phyloP scores from a whole-genome alignment of 2,888 invertebrate species.

The Iphiclides podalirius region DNA sequence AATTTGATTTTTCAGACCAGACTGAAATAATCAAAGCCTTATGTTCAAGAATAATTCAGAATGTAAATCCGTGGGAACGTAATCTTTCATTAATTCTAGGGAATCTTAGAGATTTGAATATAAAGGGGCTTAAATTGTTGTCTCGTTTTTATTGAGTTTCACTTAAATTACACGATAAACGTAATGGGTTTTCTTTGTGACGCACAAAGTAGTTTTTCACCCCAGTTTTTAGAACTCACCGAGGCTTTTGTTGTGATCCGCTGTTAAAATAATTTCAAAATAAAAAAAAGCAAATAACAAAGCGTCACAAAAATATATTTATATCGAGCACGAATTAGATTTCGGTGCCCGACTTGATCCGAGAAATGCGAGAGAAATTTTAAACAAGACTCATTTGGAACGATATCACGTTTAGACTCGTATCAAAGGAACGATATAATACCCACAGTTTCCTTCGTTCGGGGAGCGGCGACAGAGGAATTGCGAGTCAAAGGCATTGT shows the following conservation, averaged over 20 bases:
- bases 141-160: background rate
- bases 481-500: constrained; percentile 75
- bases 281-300: background rate
- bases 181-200: background rate
- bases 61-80: too few relatives aligned
- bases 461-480: constrained; percentile 57
- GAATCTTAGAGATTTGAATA: background rate
- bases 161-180: background rate
- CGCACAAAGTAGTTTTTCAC: background rate
- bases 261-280: background rate
- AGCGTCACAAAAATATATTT: constrained; percentile 18
- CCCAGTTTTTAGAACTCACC: background rate
- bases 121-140: background rate
- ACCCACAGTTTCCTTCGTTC: constrained; percentile 51
- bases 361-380: constrained; percentile 17
- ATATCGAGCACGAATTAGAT: background rate
- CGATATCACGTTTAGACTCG: constrained; percentile 67
- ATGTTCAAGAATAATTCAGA: too few relatives aligned
- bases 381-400: constrained; percentile 52
- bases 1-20: too few relatives aligned
- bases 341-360: constrained; percentile 3
- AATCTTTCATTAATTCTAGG: too few relatives aligned
- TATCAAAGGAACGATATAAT: constrained; percentile 72
- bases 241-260: background rate
- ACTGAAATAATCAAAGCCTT: too few relatives aligned